Base-by-base conservation (phyloP, 1,140 invertebrate genomes). In the Pseudomyrmex cubaensis region DNA sequence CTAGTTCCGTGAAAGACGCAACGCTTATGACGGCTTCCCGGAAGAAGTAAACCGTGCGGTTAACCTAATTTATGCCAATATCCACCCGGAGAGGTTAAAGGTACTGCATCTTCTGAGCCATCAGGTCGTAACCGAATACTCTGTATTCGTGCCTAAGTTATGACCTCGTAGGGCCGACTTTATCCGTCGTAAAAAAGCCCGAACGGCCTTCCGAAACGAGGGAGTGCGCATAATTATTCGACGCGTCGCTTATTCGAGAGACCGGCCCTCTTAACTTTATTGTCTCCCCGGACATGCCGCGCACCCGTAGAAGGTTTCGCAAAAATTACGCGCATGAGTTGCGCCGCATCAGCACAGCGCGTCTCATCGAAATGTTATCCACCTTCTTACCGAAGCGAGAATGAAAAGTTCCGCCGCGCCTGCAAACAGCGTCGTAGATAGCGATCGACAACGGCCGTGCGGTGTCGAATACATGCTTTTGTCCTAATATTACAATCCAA, bases 51-150 rank as follows among this genome's bases (percentile, higher is more conserved):
- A 86, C 76, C 76, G 59, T 46, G 77, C 85, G 56, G 88, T 89
- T 89, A 89, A 86, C 74, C 87, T 89, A 89, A 89, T 89, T 89
- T 89, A 89, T 89, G 82, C 88, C 85, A 80, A 89, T 89, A 89
- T 83, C 82, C 83, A 22, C 46, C 57, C 75, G 82, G 59, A 67
- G 62, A 89, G 84, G 87, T 86, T 89, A 89, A 85, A 89, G 82
- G 69, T 88, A 82, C 73, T 83, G 84, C 85, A 74, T 85, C 85
- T 89, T 63, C 82, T 84, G 85, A 88, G 76, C 61, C 87, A 89
- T 86, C 85, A 50, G 82, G 62, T 89, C 82, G 87, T 88, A 89
- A 89, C 87, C 15, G 82, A 35, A 89, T 89, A 89, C 87, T 89
- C 74, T 80, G 87, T 85, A 87, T 89, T 89, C 88, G 88, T 85